Evolutionary conservation across 92 coral and sea anemone genomes (phyloP).

Genomic region (Blastomussa wellsi): DNA sequence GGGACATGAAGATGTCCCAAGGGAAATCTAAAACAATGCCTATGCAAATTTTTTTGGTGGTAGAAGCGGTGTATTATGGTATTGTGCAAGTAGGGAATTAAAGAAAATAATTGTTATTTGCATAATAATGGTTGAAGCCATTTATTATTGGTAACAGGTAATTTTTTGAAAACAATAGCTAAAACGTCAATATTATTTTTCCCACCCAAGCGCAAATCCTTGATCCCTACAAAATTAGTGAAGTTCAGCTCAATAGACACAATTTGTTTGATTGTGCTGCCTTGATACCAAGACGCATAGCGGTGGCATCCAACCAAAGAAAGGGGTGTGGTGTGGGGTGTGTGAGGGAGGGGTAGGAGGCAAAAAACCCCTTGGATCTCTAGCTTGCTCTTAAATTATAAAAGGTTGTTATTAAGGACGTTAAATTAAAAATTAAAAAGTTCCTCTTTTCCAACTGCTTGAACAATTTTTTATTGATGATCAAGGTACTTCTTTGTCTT

Average conservation of each 20-base stretch:
- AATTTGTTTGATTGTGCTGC: no score
- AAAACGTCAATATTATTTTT: conserved; percentile 29
- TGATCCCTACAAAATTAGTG: no score
- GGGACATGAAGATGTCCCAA: no score
- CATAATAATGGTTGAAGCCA: conserved; percentile 2
- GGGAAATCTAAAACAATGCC: no score
- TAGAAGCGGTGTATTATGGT: no score
- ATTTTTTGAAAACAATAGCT: neutral
- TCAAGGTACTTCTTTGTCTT: neutral
- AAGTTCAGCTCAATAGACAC: no score
- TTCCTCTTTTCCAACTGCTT: neutral
- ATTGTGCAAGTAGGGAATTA: no score
- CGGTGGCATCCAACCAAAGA: neutral
- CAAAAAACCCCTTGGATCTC: neutral
- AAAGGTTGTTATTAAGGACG: no score
- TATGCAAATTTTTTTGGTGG: no score
- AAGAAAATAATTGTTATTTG: conserved; percentile 15
- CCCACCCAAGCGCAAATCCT: neutral
- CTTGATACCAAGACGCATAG: no score
- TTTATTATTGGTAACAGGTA: neutral
- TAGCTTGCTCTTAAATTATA: neutral
- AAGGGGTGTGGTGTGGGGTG: neutral
- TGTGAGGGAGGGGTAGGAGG: neutral
- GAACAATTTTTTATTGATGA: neutral
- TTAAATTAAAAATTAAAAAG: no score